A percentile compares a stretch with the other conserved stretches of the same genome.
Conservation (phyloP, 2,113 vertebrate genomes). For the Lepisosteus oculatus region DNA sequence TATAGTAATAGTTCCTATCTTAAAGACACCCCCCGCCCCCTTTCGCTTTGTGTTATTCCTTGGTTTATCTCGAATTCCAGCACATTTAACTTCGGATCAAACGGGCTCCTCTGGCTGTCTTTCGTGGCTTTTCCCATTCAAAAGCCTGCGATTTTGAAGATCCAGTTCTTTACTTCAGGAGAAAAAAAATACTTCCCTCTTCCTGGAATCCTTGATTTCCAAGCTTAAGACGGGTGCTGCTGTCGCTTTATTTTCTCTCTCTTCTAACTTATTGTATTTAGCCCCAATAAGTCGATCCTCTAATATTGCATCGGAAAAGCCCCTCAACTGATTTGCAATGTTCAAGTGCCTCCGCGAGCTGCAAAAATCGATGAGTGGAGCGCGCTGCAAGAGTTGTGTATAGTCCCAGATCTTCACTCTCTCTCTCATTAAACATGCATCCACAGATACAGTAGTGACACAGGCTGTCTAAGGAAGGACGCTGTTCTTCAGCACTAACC, state of each 20-base stretch:
- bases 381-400: conserved; percentile 10
- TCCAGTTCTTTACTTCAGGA: conserved; percentile 21
- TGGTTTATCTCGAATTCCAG: background rate
- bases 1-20: background rate
- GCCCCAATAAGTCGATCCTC: conserved; percentile 11
- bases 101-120: conserved; percentile 18
- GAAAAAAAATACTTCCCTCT: conserved; percentile 27
- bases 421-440: conserved; percentile 16
- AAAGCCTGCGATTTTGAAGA: conserved; percentile 11
- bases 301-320: conserved; percentile 15
- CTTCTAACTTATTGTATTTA: conserved; percentile 7
- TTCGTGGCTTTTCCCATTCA: conserved; percentile 10
- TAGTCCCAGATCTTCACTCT: background rate
- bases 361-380: background rate
- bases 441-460: conserved; percentile 5
- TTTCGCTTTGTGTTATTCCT: background rate
- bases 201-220: conserved; percentile 5
- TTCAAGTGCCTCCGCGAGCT: conserved; percentile 4
- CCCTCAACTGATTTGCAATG: conserved; percentile 17
- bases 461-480: conserved; percentile 7
- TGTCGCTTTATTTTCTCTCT: conserved; percentile 1
- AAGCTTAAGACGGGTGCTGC: conserved; percentile 3
- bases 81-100: conserved; percentile 16
- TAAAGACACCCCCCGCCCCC: background rate
- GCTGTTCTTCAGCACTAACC: conserved; percentile 20